phyloP scores from a whole-genome alignment of 2,113 vertebrate genomes.

The Elgaria multicarinata region DNA sequence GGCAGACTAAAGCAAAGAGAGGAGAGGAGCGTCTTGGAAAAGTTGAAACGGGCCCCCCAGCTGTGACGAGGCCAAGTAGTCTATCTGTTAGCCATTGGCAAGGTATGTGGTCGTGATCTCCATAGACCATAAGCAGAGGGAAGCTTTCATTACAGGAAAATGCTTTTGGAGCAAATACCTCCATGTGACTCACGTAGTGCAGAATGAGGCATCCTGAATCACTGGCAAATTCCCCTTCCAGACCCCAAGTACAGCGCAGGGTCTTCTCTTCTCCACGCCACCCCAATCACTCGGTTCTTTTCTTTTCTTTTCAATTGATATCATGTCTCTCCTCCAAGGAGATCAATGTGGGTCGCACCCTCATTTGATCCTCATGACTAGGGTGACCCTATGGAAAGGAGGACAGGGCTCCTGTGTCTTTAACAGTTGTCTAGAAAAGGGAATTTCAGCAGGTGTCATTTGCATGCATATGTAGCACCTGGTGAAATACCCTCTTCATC shows the following conservation, averaged over 20 bases:
- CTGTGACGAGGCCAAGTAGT: background rate
- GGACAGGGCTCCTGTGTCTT: too few relatives aligned
- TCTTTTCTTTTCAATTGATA: too few relatives aligned
- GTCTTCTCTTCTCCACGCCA: background rate
- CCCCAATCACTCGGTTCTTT: too few relatives aligned
- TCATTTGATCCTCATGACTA: too few relatives aligned
- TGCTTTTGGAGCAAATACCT: background rate
- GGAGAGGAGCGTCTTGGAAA: background rate
- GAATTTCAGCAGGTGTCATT: too few relatives aligned
- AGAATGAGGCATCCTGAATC: background rate
- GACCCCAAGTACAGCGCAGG: background rate
- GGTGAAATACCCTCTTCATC: too few relatives aligned
- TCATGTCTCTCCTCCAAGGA: too few relatives aligned
- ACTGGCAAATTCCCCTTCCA: background rate
- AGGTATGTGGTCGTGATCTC: background rate
- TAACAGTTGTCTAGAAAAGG: too few relatives aligned
- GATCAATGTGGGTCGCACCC: too few relatives aligned
- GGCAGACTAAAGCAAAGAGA: background rate
- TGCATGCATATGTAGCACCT: too few relatives aligned
- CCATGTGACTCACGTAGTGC: background rate
- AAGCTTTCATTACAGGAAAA: background rate
- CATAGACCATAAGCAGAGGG: background rate
- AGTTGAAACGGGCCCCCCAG: too few relatives aligned
- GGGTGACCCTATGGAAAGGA: too few relatives aligned
- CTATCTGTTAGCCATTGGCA: background rate